Conservation (phyloP, 1,140 invertebrate species). For the Tetragnatha versicolor region DNA sequence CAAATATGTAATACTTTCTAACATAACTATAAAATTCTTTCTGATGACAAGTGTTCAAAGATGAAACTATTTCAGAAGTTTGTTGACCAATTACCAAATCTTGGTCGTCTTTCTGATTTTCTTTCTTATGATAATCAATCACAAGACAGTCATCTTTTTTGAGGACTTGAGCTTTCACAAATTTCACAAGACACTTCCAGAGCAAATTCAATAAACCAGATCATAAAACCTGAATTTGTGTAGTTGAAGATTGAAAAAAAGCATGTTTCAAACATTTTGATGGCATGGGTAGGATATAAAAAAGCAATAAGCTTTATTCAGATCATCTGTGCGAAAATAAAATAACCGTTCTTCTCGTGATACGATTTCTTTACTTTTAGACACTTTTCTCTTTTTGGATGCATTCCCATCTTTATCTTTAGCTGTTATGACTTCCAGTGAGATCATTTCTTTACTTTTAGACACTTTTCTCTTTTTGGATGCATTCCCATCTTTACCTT, state of each 20-base stretch:
- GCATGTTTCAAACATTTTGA: background rate
- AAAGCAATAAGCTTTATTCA: background rate
- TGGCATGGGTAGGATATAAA: background rate
- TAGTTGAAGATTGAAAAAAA: background rate
- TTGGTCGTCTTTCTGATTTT: background rate
- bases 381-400: no score
- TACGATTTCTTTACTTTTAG: no score
- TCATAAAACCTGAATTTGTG: background rate
- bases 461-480: no score
- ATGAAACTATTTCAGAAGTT: background rate
- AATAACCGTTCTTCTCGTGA: background rate
- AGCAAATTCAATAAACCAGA: background rate
- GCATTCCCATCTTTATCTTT: no score
- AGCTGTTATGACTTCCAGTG: no score
- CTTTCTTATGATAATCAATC: background rate
- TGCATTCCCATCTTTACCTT: no score
- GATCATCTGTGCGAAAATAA: background rate
- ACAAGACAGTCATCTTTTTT: background rate
- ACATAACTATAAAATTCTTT: background rate
- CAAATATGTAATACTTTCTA: background rate
- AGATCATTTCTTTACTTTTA: no score
- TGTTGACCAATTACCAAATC: background rate
- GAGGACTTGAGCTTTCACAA: background rate
- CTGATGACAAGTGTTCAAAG: background rate
- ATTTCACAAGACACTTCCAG: background rate